Evolutionary conservation across 2,113 vertebrate species (phyloP).

Genomic region (Uropsilus gracilis): DNA sequence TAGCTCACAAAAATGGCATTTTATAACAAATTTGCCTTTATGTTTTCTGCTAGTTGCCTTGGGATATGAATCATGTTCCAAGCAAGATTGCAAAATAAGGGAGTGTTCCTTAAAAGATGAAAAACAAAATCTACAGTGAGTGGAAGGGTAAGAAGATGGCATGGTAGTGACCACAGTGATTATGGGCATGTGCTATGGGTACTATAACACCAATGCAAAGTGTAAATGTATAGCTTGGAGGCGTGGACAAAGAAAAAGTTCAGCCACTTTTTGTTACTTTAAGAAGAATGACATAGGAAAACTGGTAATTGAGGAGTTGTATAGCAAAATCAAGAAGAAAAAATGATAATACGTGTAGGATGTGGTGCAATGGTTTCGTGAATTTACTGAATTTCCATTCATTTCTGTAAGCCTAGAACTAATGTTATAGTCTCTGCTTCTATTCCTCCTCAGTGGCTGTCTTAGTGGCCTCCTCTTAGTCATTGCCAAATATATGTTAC

Average conservation of each 20-base stretch:
- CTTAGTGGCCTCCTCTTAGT: not conserved
- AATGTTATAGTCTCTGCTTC: too few relatives aligned
- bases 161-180: not conserved
- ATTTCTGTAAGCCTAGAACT: rapidly evolving
- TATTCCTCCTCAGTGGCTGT: not conserved
- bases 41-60: constrained; percentile 17
- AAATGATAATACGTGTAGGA: rapidly evolving
- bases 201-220: not conserved
- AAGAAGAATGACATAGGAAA: not conserved
- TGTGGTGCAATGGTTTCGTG: rapidly evolving
- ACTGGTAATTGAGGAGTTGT: too few relatives aligned
- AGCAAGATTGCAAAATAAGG: constrained; percentile 57
- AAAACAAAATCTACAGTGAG: constrained; percentile 43
- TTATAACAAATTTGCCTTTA: constrained; percentile 78
- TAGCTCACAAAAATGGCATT: constrained; percentile 77
- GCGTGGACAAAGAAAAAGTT: not conserved
- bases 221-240: not conserved
- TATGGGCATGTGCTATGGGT: not conserved
- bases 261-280: not conserved
- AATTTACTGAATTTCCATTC: not conserved
- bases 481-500: rapidly evolving
- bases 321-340: not conserved
- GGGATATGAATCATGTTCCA: constrained; percentile 56
- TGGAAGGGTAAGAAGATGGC: not conserved
- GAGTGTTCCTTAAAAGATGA: constrained; percentile 49